Evolutionary conservation across 2,113 vertebrate species (phyloP), one percentile per base, ranked within the genome.

Genomic region (Pseudorhombus dupliciocellatus): DNA sequence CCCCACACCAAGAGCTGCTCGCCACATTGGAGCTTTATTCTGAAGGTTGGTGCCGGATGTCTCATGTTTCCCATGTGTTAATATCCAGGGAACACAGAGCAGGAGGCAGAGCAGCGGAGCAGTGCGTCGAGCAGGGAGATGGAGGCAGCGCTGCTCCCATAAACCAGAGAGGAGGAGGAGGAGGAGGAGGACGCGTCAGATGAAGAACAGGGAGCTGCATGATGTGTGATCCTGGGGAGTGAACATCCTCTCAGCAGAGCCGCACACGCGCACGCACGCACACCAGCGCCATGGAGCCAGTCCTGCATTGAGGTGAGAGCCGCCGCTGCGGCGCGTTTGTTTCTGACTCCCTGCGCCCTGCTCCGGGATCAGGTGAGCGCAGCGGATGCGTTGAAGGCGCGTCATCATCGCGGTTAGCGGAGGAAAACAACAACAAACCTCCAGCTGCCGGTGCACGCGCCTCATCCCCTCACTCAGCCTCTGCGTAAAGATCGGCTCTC

Each of bases 291-390:
- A 91, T 93, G 90, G 77, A 77, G 26, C 51, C 86, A 70, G 71
- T 73, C 71, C 83, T 71, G 82, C 67, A 89, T 76, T 90, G 84
- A 92, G 89, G 89, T 93, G 88, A 92, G 91, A 74, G 46, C 66
- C 42, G 60, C 69, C 1, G 52, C 44, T 11, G 70, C 55, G 22
- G 28, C 46, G 42, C 54, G 48, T 50, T 50, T 60, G 66, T 50
- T 34, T 73, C 55, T 63, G 44, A 52, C 14, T 68, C 31, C 1
- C 52, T 54, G 65, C 77, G 70, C 70, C 50, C 50, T 60, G 67
- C 65, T 68, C 0, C 60, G 24, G 67, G 37, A 24, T 65, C 11
- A 42, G 51, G 74, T 56, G 57, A 6, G 16, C 72, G 59, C 16
- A 55, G 44, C 20, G 16, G 28, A 37, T 15, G 22, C 52, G 15